Conservation (phyloP, 2,888 invertebrate species). For the Lathronympha strigana region DNA sequence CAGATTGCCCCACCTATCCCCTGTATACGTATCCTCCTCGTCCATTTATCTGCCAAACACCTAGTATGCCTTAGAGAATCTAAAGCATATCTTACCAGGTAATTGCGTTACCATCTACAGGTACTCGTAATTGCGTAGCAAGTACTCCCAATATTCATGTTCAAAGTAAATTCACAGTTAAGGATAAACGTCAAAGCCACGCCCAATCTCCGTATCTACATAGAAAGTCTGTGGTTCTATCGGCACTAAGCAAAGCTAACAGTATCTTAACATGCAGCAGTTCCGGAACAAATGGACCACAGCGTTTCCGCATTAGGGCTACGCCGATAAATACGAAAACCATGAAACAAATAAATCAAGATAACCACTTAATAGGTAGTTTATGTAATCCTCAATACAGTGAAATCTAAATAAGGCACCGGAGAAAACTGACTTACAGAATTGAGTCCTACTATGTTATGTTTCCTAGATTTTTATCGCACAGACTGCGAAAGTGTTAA, state of each 20-base stretch:
- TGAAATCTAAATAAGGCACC: constrained; percentile 33
- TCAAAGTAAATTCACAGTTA: constrained; percentile 10
- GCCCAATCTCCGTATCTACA: constrained; percentile 19
- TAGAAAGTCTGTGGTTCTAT: constrained; percentile 32
- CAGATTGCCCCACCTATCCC: too few relatives aligned
- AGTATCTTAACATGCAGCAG: constrained; percentile 39
- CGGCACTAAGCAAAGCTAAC: constrained; percentile 22
- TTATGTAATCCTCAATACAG: constrained; percentile 37
- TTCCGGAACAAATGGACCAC: constrained; percentile 40
- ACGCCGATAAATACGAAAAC: constrained; percentile 33
- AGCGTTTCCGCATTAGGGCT: constrained; percentile 37
- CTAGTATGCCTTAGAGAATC: too few relatives aligned
- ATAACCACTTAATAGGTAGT: constrained; percentile 36
- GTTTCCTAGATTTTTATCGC: too few relatives aligned
- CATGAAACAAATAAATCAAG: constrained; percentile 42
- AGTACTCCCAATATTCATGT: background rate
- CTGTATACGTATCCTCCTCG: too few relatives aligned
- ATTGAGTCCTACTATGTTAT: too few relatives aligned
- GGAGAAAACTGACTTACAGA: constrained; percentile 27
- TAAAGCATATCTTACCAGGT: too few relatives aligned
- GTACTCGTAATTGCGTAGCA: background rate
- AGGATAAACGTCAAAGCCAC: constrained; percentile 15
- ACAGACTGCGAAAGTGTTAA: too few relatives aligned
- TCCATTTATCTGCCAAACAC: too few relatives aligned
- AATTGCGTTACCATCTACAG: background rate